Evolutionary conservation across 2,113 vertebrate species (phyloP).

Genomic region (Mandrillus leucophaeus): DNA sequence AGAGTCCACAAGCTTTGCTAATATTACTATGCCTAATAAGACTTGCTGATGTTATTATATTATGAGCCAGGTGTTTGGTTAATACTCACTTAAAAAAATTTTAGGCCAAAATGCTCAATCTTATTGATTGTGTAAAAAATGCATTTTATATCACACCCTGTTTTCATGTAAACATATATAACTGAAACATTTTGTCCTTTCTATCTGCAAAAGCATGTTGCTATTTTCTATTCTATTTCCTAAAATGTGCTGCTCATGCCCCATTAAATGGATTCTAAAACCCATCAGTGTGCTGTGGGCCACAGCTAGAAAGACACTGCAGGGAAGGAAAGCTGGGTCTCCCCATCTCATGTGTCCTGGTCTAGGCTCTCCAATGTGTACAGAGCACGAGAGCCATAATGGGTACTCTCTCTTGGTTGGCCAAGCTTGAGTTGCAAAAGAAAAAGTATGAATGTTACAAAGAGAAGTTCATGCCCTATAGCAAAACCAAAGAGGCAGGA

Average conservation of each 20-base stretch:
- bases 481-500: not conserved
- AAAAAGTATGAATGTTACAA: not conserved
- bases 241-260: not conserved
- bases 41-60: not conserved
- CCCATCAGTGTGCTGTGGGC: not conserved
- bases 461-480: not conserved
- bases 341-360: fast-evolving
- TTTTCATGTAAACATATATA: not conserved
- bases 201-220: not conserved
- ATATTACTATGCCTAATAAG: not conserved
- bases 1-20: not conserved
- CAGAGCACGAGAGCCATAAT: too few species aligned
- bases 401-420: not conserved
- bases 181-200: not conserved
- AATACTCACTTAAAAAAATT: not conserved
- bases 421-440: not conserved
- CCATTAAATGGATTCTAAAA: not conserved
- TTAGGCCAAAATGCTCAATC: not conserved
- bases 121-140: conserved; percentile 13
- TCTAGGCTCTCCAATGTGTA: not conserved
- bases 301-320: not conserved
- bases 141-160: not conserved
- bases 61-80: not conserved
- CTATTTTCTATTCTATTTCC: not conserved
- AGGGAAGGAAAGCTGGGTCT: not conserved